Evolutionary conservation across 2,888 invertebrate species (phyloP).

Genomic region (Cacoxenus indagator): DNA sequence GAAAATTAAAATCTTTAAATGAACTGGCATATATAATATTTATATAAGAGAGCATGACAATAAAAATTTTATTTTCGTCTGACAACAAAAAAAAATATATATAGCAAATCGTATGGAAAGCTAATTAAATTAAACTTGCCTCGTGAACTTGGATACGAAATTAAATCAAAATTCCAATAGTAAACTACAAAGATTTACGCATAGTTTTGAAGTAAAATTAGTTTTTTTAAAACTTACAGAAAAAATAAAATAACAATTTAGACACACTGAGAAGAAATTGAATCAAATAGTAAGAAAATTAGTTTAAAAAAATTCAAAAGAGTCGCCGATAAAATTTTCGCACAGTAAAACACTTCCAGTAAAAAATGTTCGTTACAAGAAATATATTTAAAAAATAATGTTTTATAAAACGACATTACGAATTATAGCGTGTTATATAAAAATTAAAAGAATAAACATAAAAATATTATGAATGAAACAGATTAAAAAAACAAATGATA

Average conservation of each 20-base stretch:
- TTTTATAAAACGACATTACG: slow-evolving; percentile 25
- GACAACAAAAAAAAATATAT: not conserved
- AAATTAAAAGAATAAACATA: slow-evolving; percentile 36
- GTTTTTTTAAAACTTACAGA: slow-evolving; percentile 14
- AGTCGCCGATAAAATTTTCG: slow-evolving; percentile 59
- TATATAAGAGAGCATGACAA: slow-evolving; percentile 21
- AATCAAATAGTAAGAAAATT: slow-evolving; percentile 25
- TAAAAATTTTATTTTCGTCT: slow-evolving; percentile 19
- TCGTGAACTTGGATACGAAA: not conserved
- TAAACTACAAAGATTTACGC: not conserved
- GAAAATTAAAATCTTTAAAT: slow-evolving; percentile 10
- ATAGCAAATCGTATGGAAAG: not conserved
- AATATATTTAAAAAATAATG: slow-evolving; percentile 25
- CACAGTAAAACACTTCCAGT: slow-evolving; percentile 68
- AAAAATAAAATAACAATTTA: slow-evolving; percentile 7
- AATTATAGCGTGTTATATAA: slow-evolving; percentile 25
- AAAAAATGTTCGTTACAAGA: slow-evolving; percentile 36
- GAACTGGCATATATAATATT: slow-evolving; percentile 18
- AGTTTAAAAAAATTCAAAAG: slow-evolving; percentile 38
- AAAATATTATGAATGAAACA: slow-evolving; percentile 26
- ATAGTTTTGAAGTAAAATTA: slow-evolving; percentile 5
- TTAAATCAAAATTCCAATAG: not conserved
- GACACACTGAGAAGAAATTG: slow-evolving; percentile 12
- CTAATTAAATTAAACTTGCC: not conserved
- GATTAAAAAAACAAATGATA: slow-evolving; percentile 34